These are phyloP conservation scores for Cryptotis parvus DNA, from an alignment of 2,113 vertebrate species.

Conservation along the genomic window DNA sequence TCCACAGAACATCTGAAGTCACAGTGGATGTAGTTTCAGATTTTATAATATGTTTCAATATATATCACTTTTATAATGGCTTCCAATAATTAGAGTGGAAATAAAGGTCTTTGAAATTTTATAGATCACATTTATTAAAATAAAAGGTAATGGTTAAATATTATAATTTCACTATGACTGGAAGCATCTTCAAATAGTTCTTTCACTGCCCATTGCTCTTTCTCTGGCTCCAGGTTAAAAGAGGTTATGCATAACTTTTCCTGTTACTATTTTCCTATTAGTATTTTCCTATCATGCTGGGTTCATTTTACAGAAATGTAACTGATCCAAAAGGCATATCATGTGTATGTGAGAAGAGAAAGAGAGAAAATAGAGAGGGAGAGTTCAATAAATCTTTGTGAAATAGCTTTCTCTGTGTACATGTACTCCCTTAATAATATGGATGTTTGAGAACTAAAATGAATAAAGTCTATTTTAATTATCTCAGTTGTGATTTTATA, in stretches of 20 bases:
- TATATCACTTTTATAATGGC: not conserved
- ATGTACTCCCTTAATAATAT: not conserved
- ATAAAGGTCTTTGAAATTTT: not conserved
- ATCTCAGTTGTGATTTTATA: slow-evolving; percentile 7
- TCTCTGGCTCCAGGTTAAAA: not conserved
- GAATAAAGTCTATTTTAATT: slow-evolving; percentile 58
- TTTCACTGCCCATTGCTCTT: not conserved
- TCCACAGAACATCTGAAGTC: not conserved
- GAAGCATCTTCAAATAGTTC: not conserved
- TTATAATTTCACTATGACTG: not conserved
- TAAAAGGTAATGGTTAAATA: not conserved
- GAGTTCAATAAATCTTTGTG: not conserved
- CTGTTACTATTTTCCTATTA: not conserved
- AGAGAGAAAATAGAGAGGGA: too few relatives aligned
- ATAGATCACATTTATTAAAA: not conserved
- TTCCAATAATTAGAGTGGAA: not conserved
- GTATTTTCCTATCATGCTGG: not conserved
- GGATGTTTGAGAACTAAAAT: not conserved
- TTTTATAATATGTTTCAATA: not conserved
- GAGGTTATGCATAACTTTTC: not conserved
- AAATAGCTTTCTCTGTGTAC: not conserved
- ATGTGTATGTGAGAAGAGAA: not conserved
- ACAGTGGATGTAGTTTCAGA: too few relatives aligned
- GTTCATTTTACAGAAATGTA: not conserved
- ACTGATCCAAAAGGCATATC: not conserved